A percentile compares a stretch with the other conserved stretches of the same genome.
Conservation (phyloP, 2,113 vertebrate species). For the Ibidorhyncha struthersii region DNA sequence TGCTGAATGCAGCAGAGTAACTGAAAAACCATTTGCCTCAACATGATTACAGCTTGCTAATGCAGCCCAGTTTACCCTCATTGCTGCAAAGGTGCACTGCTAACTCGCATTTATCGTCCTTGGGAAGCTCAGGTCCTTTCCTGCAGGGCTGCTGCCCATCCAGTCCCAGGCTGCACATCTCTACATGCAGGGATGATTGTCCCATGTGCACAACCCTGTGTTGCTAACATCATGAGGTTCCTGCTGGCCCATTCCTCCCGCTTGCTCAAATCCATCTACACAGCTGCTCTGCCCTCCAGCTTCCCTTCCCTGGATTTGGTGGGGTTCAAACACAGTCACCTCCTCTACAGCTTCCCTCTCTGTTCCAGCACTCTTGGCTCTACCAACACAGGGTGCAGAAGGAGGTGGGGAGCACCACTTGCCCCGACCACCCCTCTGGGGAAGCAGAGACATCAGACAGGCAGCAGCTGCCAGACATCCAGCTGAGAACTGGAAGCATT, state of each 20-base stretch:
- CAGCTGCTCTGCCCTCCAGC: neutral
- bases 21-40: neutral
- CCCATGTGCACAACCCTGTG: neutral
- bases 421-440: neutral
- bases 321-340: neutral
- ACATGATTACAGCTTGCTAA: neutral
- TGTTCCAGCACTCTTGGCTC: neutral
- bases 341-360: neutral
- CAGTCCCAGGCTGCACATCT: neutral
- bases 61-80: neutral
- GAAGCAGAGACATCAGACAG: neutral
- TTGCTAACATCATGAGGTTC: fast-evolving
- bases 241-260: neutral
- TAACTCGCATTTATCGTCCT: fast-evolving
- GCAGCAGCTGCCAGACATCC: neutral
- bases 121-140: neutral
- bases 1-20: neutral
- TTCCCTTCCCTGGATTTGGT: neutral
- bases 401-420: neutral
- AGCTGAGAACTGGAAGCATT: neutral
- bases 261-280: neutral
- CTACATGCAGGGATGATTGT: fast-evolving
- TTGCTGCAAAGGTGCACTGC: neutral
- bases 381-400: fast-evolving
- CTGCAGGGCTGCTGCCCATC: neutral